Evolutionary conservation across 1,140 invertebrate species (phyloP), one percentile per base, ranked within the genome.

Genomic region (Lepidurus arcticus): DNA sequence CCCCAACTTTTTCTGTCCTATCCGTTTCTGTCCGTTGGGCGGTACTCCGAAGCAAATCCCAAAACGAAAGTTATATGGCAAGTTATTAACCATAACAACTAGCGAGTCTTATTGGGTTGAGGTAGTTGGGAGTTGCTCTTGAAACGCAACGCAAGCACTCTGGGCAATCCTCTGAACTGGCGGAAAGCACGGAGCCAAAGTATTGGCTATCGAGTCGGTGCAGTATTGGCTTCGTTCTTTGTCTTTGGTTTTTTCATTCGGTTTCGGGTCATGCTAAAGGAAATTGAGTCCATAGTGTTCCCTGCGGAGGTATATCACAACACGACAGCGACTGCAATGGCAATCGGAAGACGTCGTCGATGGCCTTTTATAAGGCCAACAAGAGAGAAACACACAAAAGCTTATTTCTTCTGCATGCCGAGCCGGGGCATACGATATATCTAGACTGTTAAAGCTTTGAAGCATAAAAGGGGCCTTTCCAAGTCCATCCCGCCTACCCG

Each of bases 321-420:
- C 53, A 65, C 53, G 53, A 65, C 21, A 65, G 3, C 53, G 53
- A 16, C 21, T 65, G 13, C 53, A 65, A 21, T 65, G 53, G 53
- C 53, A 65, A 65, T 65, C 53, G 53, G 53, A 65, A 65, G 53
- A 65, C 53, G 53, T 65, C 13, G 53, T 65, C 53, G 53, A 65
- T 65, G 53, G 53, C 53, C 34, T 65, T 65, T 65, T 65, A 65
- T 65, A 65, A 65, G 53, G 16, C 53, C 16, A 65, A 13, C 53
- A 65, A 65, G 53, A 65, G 21, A 65, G 53, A 16, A 16, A 65
- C 53, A 65, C 16, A 65, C 16, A 65, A 65, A 21, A 65, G 13
- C 9, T 21, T 65, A 16, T 65, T 65, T 65, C 53, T 65, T 65
- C 53, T 13, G 53, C 53, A 65, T 65, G 53, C 53, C 16, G 16